Evolutionary conservation across 2,113 vertebrate species (phyloP), one percentile per base, ranked within the genome.

Genomic region (Brachionichthys hirsutus): DNA sequence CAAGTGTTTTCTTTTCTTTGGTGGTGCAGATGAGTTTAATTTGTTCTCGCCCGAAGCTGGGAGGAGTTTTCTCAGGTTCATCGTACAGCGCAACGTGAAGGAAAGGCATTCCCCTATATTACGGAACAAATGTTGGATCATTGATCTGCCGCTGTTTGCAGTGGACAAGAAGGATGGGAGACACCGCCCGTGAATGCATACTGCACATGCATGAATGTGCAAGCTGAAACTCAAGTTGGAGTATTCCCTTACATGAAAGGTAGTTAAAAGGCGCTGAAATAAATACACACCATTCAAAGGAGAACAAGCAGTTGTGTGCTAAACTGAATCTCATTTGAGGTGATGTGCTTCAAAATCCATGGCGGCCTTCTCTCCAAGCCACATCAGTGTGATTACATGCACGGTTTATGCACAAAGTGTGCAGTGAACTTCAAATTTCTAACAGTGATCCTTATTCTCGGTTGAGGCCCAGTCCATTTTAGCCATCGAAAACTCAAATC

Each of bases 331-430:
- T 72, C 30, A 67, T 60, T 57, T 44, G 34, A 6, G 51, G 19
- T n/a, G 57, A 73, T 70, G 51, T 79, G 62, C 45, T 78, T 81
- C 59, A 62, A 19, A 46, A 38, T 40, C 30, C 36, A 56, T 51
- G 41, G 34, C 48, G 70, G 44, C 50, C 15, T 58, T 17, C 20
- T 60, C 56, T 75, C 42, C 9, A 10, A 36, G 12, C 66, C 4
- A 46, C 54, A 64, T 74, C 34, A 59, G 16, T 56, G 22, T 55
- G 70, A 82, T 82, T 85, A 75, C 65, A 81, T 70, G 61, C 67
- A 63, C 74, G 69, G 72, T 78, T 83, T 82, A 62, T 62, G 43
- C 61, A 81, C 75, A 78, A 82, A 80, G 71, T 62, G 72, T 18
- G 62, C 51, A 76, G 47, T 84, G 78, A 81, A 77, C 78, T 73